Conservation (phyloP, 1,140 invertebrate genomes). For the Drosophila parvula region DNA sequence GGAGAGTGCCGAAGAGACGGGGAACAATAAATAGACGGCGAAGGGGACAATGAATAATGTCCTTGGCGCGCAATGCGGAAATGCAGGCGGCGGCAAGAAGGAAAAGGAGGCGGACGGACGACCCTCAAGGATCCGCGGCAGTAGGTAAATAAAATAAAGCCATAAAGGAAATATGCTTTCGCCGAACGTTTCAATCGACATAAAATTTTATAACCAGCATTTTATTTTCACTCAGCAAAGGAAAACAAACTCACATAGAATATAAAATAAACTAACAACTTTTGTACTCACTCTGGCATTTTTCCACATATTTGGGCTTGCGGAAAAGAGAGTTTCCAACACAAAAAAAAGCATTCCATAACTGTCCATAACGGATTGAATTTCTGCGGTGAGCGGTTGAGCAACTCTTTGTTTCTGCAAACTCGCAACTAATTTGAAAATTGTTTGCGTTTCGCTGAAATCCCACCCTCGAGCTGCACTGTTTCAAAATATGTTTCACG, state of each 20-base stretch:
- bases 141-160: constrained; percentile 76
- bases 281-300: constrained; percentile 18
- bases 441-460: constrained; percentile 32
- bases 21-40: constrained; percentile 4
- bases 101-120: not conserved
- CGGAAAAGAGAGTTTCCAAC: not conserved
- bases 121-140: constrained; percentile 18
- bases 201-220: constrained; percentile 73
- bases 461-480: constrained; percentile 1
- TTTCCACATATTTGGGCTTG: constrained; percentile 18
- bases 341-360: constrained; percentile 41
- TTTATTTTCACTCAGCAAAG: constrained; percentile 69
- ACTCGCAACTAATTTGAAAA: constrained; percentile 44
- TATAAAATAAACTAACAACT: constrained; percentile 50
- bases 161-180: constrained; percentile 79
- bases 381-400: constrained; percentile 30
- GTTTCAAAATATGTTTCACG: constrained; percentile 64
- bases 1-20: not conserved
- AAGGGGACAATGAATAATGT: constrained; percentile 73
- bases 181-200: constrained; percentile 73
- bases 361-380: constrained; percentile 66
- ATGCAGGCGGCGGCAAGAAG: constrained; percentile 42
- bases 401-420: constrained; percentile 6
- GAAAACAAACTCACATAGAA: constrained; percentile 19
- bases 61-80: constrained; percentile 78